A percentile compares a stretch with the other conserved stretches of the same genome.
phyloP scores from a whole-genome alignment of 2,888 invertebrate species.

The Lumbricus terrestris region DNA sequence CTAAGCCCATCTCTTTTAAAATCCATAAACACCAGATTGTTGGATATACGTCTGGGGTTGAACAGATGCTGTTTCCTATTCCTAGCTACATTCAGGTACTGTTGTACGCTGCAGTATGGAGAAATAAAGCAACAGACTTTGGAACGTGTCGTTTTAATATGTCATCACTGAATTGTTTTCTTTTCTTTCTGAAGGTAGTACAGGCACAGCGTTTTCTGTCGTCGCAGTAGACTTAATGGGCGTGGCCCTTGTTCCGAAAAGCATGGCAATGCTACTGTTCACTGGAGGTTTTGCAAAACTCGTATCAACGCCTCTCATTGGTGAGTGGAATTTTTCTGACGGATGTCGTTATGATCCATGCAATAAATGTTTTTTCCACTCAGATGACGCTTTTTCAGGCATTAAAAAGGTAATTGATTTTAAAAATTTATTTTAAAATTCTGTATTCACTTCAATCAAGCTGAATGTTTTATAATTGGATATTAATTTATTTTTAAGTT shows the following conservation, averaged over 20 bases:
- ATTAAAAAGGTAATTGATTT: no score
- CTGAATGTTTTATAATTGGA: no score
- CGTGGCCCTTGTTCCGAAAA: not conserved
- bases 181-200: conserved; percentile 3
- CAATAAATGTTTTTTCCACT: not conserved
- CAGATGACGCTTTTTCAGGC: no score
- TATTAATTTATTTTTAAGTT: no score
- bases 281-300: not conserved
- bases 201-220: not conserved
- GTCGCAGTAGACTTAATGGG: not conserved
- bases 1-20: not conserved
- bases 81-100: no score
- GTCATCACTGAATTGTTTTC: not conserved
- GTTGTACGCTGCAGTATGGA: not conserved
- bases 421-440: no score
- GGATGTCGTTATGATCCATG: not conserved
- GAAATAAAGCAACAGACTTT: not conserved
- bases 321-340: not conserved
- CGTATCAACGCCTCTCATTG: not conserved
- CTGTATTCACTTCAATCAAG: no score
- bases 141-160: not conserved
- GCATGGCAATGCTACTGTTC: not conserved
- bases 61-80: no score
- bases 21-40: not conserved
- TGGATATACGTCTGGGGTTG: no score